Evolutionary conservation across 2,113 vertebrate species (phyloP).

Genomic region (Colistium nudipinnis): DNA sequence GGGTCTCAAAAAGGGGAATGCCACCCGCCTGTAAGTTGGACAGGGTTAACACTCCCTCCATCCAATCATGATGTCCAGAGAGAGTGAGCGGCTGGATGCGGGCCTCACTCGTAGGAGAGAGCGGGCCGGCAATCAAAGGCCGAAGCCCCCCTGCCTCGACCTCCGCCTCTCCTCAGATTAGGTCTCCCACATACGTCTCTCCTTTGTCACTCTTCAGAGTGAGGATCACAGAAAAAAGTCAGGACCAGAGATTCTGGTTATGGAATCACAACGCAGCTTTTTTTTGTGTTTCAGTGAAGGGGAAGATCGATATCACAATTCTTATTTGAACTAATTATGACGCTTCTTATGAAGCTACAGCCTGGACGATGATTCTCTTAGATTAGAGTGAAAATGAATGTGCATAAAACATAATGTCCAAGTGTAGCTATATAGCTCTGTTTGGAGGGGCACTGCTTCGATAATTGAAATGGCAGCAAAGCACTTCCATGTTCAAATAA

Average conservation of each 20-base stretch:
- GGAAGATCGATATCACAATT: too few species aligned
- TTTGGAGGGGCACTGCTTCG: background rate
- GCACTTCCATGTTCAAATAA: background rate
- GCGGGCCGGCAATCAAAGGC: conserved; percentile 60
- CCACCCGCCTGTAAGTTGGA: conserved; percentile 1
- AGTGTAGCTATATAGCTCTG: background rate
- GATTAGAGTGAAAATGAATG: background rate
- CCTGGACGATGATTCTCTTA: background rate
- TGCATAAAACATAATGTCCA: background rate
- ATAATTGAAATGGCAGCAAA: background rate
- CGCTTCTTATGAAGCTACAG: background rate
- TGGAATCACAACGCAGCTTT: background rate
- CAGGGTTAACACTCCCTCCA: conserved; percentile 29
- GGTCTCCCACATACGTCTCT: conserved; percentile 13
- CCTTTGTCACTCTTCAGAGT: conserved; percentile 23
- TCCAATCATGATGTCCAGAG: conserved; percentile 30
- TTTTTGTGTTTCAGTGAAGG: background rate
- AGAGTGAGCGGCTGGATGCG: conserved; percentile 20
- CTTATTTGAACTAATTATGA: too few species aligned
- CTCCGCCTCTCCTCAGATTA: conserved; percentile 45
- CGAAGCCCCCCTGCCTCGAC: conserved; percentile 12
- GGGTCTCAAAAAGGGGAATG: background rate
- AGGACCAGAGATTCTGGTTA: conserved; percentile 5
- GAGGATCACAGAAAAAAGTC: conserved; percentile 17
- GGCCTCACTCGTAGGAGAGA: conserved; percentile 30